These are phyloP conservation scores for Turdus rufiventris DNA, from an alignment of 2,113 vertebrate species.

Conservation along the genomic window DNA sequence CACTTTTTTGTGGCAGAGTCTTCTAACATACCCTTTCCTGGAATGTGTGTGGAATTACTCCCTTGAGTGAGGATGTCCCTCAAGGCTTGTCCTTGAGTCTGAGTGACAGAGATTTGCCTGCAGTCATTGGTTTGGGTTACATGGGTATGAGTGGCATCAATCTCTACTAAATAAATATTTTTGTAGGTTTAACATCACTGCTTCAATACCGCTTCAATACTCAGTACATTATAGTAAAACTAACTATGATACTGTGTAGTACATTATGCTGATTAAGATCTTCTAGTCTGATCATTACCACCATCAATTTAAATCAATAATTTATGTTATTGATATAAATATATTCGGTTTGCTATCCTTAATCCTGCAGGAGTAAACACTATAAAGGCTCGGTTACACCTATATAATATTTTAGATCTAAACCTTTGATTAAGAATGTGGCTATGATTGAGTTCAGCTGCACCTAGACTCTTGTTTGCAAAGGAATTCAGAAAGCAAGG, in stretches of 20 bases:
- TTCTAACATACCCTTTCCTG: not conserved
- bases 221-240: not conserved
- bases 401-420: not conserved
- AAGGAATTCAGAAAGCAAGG: not conserved
- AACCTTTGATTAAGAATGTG: not conserved
- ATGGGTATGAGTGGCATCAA: not conserved
- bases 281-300: not conserved
- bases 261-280: not conserved
- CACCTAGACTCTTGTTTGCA: not conserved
- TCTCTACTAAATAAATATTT: not conserved
- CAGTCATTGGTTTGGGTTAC: not conserved
- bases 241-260: too few species aligned
- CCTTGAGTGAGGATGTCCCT: not conserved
- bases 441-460: not conserved
- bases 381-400: not conserved
- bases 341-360: not conserved
- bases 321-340: not conserved
- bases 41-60: not conserved
- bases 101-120: not conserved
- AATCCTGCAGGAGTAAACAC: not conserved
- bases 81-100: not conserved
- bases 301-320: not conserved
- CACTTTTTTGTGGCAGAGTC: not conserved
- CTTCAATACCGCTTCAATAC: not conserved
- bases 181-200: not conserved